Evolutionary conservation across 2,113 vertebrate species (phyloP), one percentile per base, ranked within the genome.

Genomic region (Albula goreensis): DNA sequence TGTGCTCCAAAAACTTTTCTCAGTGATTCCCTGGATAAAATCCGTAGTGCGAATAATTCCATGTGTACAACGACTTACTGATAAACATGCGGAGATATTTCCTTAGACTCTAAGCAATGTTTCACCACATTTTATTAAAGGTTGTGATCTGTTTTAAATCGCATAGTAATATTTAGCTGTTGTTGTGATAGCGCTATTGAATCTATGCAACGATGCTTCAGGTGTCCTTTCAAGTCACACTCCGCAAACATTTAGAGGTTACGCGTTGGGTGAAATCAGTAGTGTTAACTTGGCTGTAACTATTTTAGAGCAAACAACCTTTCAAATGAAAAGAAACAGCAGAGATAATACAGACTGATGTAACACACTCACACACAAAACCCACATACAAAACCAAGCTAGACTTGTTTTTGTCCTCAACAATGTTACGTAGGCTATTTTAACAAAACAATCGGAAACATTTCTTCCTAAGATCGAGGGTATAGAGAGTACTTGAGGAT

Each of bases 1-100:
- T 93, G 92, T 91, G 93, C 92, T 89, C 89, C 90, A 91, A 93
- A 66, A 91, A 88, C 84, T 87, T 90, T 90, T 81, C 88, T 8
- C 0, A 83, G 51, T 83, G 51, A 87, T 87, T 89, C 82, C 31
- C 85, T 87, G 81, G 84, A 80, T 90, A 86, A 86, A 92, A 90
- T 90, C 91, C 91, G 84, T 91, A 85, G 4, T 74, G 83, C 83
- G 85, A 87, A 89, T 89, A 83, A 88, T 31, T 50, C 9, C 25
- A 50, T 51, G 50, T 22, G 70, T 41, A 12, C 8, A 53, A 70
- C 79, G 22, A 74, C 31, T 74, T 74, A 25, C 70, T 25, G 70
- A 22, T 74, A 74, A 74, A 74, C 70, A 74, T 8, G 22, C 70
- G 10, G 2, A n/a, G 70, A 22, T 22, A 8, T 74, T 74, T n/a